A percentile compares a stretch with the other conserved stretches of the same genome.
Evolutionary conservation across 64 coral and sea anemone genomes (phyloP).

Genomic region (Stylophora pistillata): DNA sequence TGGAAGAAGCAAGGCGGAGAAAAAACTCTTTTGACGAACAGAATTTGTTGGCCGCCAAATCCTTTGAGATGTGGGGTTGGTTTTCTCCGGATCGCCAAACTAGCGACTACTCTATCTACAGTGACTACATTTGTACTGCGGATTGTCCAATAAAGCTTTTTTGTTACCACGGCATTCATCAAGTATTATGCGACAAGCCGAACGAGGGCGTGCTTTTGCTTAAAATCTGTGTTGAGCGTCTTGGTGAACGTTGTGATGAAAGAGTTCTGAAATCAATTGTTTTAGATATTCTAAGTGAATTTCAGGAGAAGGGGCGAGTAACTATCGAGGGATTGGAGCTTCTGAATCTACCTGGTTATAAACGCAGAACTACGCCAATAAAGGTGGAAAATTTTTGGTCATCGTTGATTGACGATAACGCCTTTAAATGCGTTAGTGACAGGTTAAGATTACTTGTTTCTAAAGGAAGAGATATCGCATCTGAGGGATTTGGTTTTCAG

Average conservation of each 20-base stretch:
- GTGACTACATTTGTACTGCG: not conserved
- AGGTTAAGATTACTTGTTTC: too few species aligned
- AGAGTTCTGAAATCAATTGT: not conserved
- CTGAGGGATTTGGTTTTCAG: too few species aligned
- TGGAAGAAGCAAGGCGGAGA: not conserved
- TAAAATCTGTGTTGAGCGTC: not conserved
- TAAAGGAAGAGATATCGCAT: too few species aligned
- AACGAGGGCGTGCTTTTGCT: not conserved
- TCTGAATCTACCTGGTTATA: not conserved
- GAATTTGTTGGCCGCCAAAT: not conserved
- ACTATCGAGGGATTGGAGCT: not conserved
- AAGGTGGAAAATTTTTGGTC: not conserved
- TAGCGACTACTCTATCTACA: not conserved
- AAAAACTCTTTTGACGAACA: not conserved
- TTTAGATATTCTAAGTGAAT: not conserved
- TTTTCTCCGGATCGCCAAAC: not conserved
- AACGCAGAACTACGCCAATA: not conserved
- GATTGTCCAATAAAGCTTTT: not conserved
- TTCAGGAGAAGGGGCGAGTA: not conserved
- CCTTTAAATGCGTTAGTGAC: too few species aligned
- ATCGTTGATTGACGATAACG: not conserved
- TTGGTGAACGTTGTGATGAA: not conserved
- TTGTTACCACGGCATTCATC: not conserved
- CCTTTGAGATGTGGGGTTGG: not conserved
- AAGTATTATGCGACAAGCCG: not conserved